A percentile compares a stretch with the other conserved stretches of the same genome.
phyloP scores from a whole-genome alignment of 2,888 invertebrate species.

The Athalia cordata region DNA sequence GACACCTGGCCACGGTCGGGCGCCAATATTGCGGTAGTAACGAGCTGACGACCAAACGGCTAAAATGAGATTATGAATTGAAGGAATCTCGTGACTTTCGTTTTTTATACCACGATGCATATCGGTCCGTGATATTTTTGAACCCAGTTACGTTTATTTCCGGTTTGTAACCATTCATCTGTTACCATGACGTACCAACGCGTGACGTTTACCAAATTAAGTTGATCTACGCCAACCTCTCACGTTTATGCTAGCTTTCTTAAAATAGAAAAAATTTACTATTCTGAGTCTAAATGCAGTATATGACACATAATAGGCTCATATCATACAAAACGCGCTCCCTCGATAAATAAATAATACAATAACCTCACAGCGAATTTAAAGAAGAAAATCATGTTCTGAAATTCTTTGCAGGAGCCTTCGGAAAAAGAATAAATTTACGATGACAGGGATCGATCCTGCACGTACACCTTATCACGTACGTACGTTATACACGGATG shows the following conservation, averaged over 20 bases:
- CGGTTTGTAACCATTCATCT: constrained; percentile 25
- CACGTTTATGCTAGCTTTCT: constrained; percentile 2
- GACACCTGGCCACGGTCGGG: constrained; percentile 29
- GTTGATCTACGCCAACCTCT: constrained; percentile 18
- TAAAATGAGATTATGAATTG: constrained; percentile 21
- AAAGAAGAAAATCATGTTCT: not conserved
- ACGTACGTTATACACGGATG: not conserved
- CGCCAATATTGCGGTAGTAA: constrained; percentile 30
- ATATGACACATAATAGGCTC: too few species aligned
- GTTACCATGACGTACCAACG: constrained; percentile 16
- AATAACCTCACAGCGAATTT: not conserved
- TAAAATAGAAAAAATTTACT: constrained; percentile 6
- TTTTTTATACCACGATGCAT: constrained; percentile 10
- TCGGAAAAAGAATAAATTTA: not conserved
- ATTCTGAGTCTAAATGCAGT: too few species aligned
- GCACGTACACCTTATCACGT: not conserved
- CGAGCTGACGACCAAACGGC: constrained; percentile 28
- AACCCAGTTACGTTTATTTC: constrained; percentile 28
- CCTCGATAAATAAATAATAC: not conserved
- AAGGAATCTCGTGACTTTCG: not conserved
- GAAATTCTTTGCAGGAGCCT: not conserved
- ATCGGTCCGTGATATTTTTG: not conserved
- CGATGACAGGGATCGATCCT: not conserved
- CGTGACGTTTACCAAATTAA: constrained; percentile 26
- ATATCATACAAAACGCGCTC: too few species aligned